phyloP scores from a whole-genome alignment of 2,797 vertebrate species.

The Neosalanx taihuensis region DNA sequence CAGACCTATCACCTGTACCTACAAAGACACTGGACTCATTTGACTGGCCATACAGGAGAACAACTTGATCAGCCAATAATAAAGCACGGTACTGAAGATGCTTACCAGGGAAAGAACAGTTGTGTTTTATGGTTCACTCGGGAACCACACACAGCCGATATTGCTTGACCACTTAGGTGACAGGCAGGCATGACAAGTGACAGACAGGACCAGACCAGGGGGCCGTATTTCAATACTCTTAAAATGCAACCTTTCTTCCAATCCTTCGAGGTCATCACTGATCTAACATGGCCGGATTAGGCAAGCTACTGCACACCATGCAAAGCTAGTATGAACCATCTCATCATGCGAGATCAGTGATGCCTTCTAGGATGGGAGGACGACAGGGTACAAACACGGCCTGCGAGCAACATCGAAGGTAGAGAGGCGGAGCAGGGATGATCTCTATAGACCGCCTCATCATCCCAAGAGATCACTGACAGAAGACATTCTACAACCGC shows the following conservation, averaged over 20 bases:
- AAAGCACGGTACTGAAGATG: background rate
- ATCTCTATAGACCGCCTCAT: too few relatives aligned
- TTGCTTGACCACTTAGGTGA: background rate
- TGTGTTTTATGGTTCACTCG: background rate
- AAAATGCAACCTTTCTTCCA: background rate
- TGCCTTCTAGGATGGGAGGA: background rate
- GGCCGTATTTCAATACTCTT: background rate
- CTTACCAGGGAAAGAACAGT: background rate
- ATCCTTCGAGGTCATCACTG: background rate
- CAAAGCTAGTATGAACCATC: background rate
- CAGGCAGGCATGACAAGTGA: background rate
- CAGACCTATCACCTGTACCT: too few relatives aligned
- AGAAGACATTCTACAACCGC: too few relatives aligned
- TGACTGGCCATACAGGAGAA: background rate
- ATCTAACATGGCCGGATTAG: background rate
- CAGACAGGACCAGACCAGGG: background rate
- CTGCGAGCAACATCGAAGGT: too few relatives aligned
- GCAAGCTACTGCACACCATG: background rate
- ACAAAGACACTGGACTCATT: background rate
- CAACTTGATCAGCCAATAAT: background rate
- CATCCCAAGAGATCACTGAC: too few relatives aligned
- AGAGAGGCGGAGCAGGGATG: too few relatives aligned
- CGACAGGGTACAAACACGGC: too few relatives aligned
- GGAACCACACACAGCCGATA: background rate
- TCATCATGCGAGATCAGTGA: background rate